Evolutionary conservation across 2,113 vertebrate species (phyloP), one percentile per base, ranked within the genome.

Genomic region (Phylloscopus whistleri): DNA sequence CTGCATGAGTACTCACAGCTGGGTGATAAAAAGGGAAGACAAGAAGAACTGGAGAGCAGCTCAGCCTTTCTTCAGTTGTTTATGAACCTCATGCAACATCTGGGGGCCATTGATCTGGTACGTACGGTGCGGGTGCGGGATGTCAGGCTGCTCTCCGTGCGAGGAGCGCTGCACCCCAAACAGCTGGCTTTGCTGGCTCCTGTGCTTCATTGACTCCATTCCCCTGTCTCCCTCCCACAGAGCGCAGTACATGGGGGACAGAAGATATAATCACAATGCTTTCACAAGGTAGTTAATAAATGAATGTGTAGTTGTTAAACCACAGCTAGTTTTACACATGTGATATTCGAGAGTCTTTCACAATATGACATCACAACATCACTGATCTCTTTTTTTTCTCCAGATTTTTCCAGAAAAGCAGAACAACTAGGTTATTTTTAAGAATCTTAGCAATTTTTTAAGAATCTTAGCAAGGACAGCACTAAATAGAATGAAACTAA

Each of bases 81-180:
- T 74, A 68, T 74, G 62, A 28, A 46, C 22, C 28, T 64, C 49
- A 24, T 63, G 44, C 8, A 63, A 6, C 43, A 67, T 37, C 28
- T 11, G 44, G 33, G 37, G 20, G 8, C 17, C 37, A 19, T 2
- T 64, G 33, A 37, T 46, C 19, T 3, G 1, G 13, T 39, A 8
- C 0, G 2, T 48, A 4, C 13, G 0, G 0, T 8, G 21, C 0
- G 16, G 39, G 16, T 41, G 51, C 1, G 1, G 31, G 24, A 41
- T 52, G 67, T 68, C 60, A 82, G 44, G 21, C 49, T 76, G 77
- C 19, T 37, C 37, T 59, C 33, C 0, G 0, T 3, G 24, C 3
- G 0, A 59, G 72, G 66, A 67, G 33, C 0, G 0, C 24, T 35
- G 53, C 41, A 7, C 12, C 13, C 26, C 1, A 0, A 67, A 68